phyloP scores from a whole-genome alignment of 2,888 invertebrate genomes.

The Mesorhabditis spiculigera region DNA sequence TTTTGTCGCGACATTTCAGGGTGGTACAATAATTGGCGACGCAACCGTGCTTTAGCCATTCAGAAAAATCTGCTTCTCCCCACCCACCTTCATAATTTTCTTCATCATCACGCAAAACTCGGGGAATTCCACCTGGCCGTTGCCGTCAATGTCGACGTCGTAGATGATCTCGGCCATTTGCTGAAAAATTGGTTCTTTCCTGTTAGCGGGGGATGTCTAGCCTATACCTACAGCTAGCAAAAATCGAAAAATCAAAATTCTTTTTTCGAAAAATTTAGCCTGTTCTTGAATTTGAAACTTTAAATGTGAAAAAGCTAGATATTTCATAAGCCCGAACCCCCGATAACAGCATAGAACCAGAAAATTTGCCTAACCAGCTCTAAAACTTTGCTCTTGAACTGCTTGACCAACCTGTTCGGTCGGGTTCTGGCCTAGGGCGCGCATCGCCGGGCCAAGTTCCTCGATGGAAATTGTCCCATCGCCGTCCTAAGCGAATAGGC shows the following conservation, averaged over 20 bases:
- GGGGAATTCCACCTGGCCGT: constrained; percentile 45
- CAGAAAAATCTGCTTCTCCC: no score
- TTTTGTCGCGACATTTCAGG: no score
- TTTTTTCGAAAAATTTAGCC: background rate
- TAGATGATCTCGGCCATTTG: constrained; percentile 43
- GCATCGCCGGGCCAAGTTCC: constrained; percentile 37
- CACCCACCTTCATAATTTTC: constrained; percentile 5
- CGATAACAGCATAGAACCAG: no score
- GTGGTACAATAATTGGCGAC: no score
- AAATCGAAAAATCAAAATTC: background rate
- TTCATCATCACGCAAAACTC: constrained; percentile 51
- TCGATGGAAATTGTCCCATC: constrained; percentile 39
- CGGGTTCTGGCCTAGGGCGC: constrained; percentile 39
- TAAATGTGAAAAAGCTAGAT: no score
- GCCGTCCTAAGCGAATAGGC: constrained; percentile 21
- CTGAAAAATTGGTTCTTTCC: constrained; percentile 15
- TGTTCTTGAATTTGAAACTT: no score
- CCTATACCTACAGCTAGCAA: no score
- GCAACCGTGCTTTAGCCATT: no score
- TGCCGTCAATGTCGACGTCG: constrained; percentile 42
- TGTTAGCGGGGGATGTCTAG: no score
- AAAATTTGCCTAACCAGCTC: background rate
- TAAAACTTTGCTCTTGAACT: background rate
- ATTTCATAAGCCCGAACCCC: no score
- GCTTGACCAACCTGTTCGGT: constrained; percentile 30